phyloP scores from a whole-genome alignment of 2,888 invertebrate species.

The Apotomis capreana region DNA sequence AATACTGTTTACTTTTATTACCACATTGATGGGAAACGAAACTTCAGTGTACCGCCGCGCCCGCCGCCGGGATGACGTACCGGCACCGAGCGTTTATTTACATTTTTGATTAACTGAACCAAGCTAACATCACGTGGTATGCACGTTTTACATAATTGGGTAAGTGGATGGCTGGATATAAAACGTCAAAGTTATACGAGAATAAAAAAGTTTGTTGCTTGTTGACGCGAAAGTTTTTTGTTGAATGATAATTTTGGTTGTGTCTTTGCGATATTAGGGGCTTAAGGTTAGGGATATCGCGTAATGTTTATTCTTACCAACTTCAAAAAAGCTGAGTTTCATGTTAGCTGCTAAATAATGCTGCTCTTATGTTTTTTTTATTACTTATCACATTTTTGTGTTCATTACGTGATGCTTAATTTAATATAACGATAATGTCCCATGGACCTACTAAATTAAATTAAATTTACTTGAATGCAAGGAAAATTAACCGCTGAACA shows the following conservation, averaged over 20 bases:
- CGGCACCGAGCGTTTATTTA: slow-evolving; percentile 32
- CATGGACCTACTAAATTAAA: no score
- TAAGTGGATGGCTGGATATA: slow-evolving; percentile 26
- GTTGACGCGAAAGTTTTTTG: slow-evolving; percentile 7
- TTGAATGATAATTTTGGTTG: neutral
- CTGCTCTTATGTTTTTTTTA: no score
- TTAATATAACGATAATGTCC: no score
- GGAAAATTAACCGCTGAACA: no score
- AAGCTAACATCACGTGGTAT: slow-evolving; percentile 31
- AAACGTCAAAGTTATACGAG: neutral
- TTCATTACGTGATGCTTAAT: no score
- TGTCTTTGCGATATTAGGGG: neutral
- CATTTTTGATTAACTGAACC: slow-evolving; percentile 29
- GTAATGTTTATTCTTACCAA: no score
- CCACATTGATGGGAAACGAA: neutral
- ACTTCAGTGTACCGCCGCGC: slow-evolving; percentile 28
- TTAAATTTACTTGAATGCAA: no score
- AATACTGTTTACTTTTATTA: slow-evolving; percentile 4
- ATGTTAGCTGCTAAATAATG: no score
- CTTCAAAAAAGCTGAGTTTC: no score
- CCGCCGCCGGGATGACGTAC: slow-evolving; percentile 33
- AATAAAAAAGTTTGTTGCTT: slow-evolving; percentile 1
- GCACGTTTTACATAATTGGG: slow-evolving; percentile 22
- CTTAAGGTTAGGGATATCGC: neutral
- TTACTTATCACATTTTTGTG: no score